Base-by-base conservation (phyloP, 2,888 invertebrate genomes). In the Pachydiplax longipennis region DNA sequence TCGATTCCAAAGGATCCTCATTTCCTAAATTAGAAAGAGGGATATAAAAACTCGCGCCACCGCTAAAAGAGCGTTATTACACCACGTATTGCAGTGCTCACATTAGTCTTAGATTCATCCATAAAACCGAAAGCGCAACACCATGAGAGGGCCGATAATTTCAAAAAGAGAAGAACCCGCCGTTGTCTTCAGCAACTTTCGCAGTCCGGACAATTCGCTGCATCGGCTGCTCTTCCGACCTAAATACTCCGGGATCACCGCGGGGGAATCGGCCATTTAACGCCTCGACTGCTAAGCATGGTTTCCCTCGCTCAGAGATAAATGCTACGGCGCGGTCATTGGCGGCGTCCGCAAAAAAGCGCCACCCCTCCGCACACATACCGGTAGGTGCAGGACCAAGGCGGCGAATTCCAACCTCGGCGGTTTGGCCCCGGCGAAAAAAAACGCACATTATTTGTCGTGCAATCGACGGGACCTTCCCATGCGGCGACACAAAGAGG, bases 371-470 rank as follows among this genome's bases (percentile, higher is more conserved):
- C 10, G 81, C 44, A 40, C 82, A 73, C 25, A 82, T 44, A 31
- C 53, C 58, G 18, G 83, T 10, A 15, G 12, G 82, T 0, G n/a
- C 8, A 18, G 58, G 58, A 53, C 25, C 25, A 73, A 73, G 73
- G 73, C 73, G 73, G 73, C 58, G 53, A n/a, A 83, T 83, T 83
- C 83, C 83, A 25, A 58, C 83, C 83, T 83, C 83, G 31, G 83
- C 35, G 83, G 83, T 83, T 83, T 31, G 22, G 31, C 31, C 31
- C 83, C 31, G 82, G n/a, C 10, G 58, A 18, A 18, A 58, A 35
- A 58, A 83, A 83, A 83, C 35, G 53, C 83, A 15, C 83, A 83
- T 83, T 83, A 83, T 83, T 83, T 83, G 83, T 83, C 83, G 83
- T 58, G 83, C 58, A 31, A 83, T 83, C 83, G 83, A 83, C 58